Base-by-base conservation (phyloP, 92 coral and sea anemone species). In the Palythoa heliodiscus region DNA sequence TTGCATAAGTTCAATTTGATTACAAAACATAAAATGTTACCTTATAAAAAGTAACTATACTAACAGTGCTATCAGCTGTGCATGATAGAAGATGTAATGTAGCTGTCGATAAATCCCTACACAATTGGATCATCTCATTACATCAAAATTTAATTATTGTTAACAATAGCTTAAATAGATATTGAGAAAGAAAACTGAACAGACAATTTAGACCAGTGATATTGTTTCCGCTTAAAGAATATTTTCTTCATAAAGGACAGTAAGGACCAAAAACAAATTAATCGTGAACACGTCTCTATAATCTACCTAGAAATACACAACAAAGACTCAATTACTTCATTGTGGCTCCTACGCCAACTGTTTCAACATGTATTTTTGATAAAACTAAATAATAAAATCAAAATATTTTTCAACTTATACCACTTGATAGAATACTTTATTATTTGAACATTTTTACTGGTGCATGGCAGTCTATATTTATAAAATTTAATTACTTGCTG, bases 141-240 rank as follows among this genome's bases (percentile, higher is more conserved):
- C 78, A 74, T 74, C 35, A 74, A 74, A 17, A 25, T 74, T 74
- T 74, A 74, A 74, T 74, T 24, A 20, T 48, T 48, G 25, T 50
- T 74, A 48, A 23, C 54, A 47, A 25, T 74, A 22, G 53, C 47
- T 74, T 47, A 74, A n/a, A 74, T 72, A 20, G 73, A n/a, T 23
- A 22, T 43, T 17, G 35, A 50, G 57, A 25, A 73, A 43, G 52
- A n/a, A 73, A 73, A 53, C 47, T 48, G 58, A 48, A n/a, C 53
- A 43, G 38, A 73, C 58, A 38, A 73, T 47, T 52, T 57, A 15
- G 58, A n/a, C 17, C 52, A 47, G 77, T 43, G 22, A 47, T 29
- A 73, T 24, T 52, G 40, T 73, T 74, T 74, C 78, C 78, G 78
- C n/a, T 74, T 74, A 47, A 74, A 74, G 25, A 74, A 74, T 47